Evolutionary conservation across 2,797 vertebrate genomes (phyloP).

Genomic region (Enteromius mattozi): DNA sequence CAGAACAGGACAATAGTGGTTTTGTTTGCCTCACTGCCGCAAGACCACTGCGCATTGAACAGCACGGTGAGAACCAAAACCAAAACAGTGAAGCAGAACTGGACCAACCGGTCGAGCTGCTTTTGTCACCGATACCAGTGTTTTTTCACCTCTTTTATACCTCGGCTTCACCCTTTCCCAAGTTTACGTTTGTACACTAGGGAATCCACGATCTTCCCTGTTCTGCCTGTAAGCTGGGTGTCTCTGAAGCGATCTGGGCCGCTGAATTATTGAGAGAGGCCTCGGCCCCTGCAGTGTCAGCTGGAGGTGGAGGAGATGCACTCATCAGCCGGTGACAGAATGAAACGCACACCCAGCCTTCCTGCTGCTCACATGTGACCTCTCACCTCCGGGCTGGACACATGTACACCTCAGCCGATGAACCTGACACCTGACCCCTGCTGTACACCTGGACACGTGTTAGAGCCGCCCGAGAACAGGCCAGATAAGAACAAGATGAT

Average conservation of each 20-base stretch:
- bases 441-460: constrained; percentile 32
- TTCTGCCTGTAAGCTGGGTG: neutral
- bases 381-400: constrained; percentile 35
- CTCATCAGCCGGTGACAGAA: constrained; percentile 52
- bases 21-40: constrained; percentile 75
- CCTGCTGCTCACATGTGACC: constrained; percentile 35
- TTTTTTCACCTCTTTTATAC: constrained; percentile 18
- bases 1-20: constrained; percentile 72
- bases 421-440: constrained; percentile 41
- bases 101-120: constrained; percentile 75
- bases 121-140: constrained; percentile 63
- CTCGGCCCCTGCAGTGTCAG: constrained; percentile 56
- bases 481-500: constrained; percentile 42
- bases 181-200: neutral
- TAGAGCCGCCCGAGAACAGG: constrained; percentile 4
- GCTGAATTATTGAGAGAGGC: constrained; percentile 69
- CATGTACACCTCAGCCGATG: neutral
- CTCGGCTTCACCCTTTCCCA: constrained; percentile 12
- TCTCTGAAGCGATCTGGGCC: constrained; percentile 55
- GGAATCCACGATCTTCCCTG: neutral
- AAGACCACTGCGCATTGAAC: constrained; percentile 71
- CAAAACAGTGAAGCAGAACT: constrained; percentile 66
- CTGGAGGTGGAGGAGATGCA: constrained; percentile 55
- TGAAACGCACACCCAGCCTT: constrained; percentile 47
- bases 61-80: constrained; percentile 76